Conservation (phyloP, 2,888 invertebrate genomes). For the Drosophila dives region DNA sequence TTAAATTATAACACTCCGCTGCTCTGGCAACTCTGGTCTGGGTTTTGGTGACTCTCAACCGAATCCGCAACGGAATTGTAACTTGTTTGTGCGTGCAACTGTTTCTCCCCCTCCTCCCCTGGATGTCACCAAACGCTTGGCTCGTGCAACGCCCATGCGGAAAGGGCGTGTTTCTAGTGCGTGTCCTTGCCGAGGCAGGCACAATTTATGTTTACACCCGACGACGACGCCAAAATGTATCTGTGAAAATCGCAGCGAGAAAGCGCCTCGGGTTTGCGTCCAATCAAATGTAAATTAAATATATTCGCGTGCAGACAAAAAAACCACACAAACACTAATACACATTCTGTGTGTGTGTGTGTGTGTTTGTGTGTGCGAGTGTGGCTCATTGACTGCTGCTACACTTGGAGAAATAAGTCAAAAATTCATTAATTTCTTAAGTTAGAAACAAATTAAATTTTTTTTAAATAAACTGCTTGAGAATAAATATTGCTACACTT, state of each 20-base stretch:
- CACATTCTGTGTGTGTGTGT: neutral
- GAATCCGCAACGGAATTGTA: neutral
- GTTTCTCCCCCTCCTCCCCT: neutral
- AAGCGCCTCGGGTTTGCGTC: constrained; percentile 54
- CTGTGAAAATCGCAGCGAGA: constrained; percentile 45
- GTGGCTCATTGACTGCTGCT: neutral
- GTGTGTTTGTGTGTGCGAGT: constrained; percentile 1
- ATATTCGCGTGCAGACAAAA: constrained; percentile 62
- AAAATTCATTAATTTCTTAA: neutral
- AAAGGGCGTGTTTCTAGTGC: constrained; percentile 39
- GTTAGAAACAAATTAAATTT: neutral
- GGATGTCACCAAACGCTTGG: neutral
- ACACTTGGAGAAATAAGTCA: neutral
- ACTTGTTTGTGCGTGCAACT: constrained; percentile 11
- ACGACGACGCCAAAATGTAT: constrained; percentile 43
- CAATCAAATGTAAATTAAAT: constrained; percentile 77
- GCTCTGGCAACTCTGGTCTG: constrained; percentile 4
- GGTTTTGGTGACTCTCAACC: neutral
- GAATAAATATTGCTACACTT: neutral
- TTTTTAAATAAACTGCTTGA: neutral
- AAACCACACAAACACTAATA: neutral
- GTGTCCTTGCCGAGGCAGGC: constrained; percentile 63
- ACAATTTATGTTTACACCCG: constrained; percentile 4
- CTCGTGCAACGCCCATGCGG: constrained; percentile 5
- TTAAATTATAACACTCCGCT: neutral